Conservation (phyloP, 2,888 invertebrate species). For the Fissipunctia ypsillon region DNA sequence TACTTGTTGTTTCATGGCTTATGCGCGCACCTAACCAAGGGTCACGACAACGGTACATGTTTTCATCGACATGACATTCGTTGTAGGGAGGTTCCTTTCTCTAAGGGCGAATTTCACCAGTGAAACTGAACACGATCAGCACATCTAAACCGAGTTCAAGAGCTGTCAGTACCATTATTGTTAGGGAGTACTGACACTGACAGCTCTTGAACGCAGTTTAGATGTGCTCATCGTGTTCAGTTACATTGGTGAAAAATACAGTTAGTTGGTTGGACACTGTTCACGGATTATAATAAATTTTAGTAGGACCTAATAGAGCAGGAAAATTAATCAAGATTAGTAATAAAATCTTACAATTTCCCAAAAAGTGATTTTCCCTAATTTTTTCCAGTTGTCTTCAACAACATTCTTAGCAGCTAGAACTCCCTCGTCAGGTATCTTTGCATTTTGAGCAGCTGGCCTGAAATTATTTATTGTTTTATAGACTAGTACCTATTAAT, state of each 20-base stretch:
- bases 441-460: slow-evolving; percentile 89
- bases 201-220: no score
- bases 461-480: slow-evolving; percentile 73
- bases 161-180: no score
- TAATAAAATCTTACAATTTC: slow-evolving; percentile 75
- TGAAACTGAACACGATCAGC: no score
- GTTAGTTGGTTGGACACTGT: not conserved
- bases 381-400: slow-evolving; percentile 68
- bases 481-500: not conserved
- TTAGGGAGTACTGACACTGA: no score
- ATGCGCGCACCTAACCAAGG: not conserved
- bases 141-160: no score
- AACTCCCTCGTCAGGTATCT: slow-evolving; percentile 83
- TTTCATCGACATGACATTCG: not conserved
- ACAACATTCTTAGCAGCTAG: slow-evolving; percentile 75
- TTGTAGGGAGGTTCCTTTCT: not conserved
- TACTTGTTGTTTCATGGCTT: not conserved
- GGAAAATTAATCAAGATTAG: not conserved
- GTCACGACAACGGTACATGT: not conserved
- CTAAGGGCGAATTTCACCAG: no score
- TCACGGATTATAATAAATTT: not conserved
- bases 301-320: no score
- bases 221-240: no score
- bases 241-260: no score
- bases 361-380: slow-evolving; percentile 80